phyloP scores from a whole-genome alignment of 2,797 vertebrate species.

The Epinephelus malabaricus region DNA sequence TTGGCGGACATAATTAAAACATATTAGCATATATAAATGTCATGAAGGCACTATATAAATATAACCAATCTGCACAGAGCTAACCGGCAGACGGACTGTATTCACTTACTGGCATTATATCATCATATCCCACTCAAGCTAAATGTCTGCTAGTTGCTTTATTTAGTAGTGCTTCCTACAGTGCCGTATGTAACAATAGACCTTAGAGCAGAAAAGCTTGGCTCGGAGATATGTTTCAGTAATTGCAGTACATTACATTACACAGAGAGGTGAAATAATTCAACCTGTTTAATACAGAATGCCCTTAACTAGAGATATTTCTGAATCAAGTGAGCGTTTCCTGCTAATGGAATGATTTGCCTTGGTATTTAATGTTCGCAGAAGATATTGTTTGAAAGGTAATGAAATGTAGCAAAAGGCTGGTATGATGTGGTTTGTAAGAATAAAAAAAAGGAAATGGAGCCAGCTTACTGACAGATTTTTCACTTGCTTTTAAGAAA shows the following conservation, averaged over 20 bases:
- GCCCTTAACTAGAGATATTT: slow-evolving; percentile 3
- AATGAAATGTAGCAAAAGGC: slow-evolving; percentile 2
- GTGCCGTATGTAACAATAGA: slow-evolving; percentile 12
- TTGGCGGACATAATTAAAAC: slow-evolving; percentile 13
- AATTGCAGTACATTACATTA: slow-evolving; percentile 14
- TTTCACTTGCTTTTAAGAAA: not conserved
- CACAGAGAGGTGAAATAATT: slow-evolving; percentile 18
- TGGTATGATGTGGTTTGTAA: not conserved
- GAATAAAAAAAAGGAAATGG: not conserved
- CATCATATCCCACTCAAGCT: slow-evolving; percentile 8
- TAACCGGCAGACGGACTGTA: not conserved
- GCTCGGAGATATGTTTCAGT: slow-evolving; percentile 21
- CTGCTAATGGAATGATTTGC: not conserved
- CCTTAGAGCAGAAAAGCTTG: not conserved
- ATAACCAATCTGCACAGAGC: not conserved
- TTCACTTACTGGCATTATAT: slow-evolving; percentile 34
- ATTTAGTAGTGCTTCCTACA: slow-evolving; percentile 6
- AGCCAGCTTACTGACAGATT: not conserved
- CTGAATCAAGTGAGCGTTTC: slow-evolving; percentile 8
- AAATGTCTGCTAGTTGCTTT: slow-evolving; percentile 27
- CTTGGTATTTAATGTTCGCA: not conserved
- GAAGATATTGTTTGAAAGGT: not conserved
- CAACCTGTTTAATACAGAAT: slow-evolving; percentile 11
- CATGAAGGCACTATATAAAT: not conserved
- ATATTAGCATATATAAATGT: slow-evolving; percentile 4